Evolutionary conservation across 1,140 invertebrate genomes (phyloP), one percentile per base, ranked within the genome.

Genomic region (Drosophila sproati): DNA sequence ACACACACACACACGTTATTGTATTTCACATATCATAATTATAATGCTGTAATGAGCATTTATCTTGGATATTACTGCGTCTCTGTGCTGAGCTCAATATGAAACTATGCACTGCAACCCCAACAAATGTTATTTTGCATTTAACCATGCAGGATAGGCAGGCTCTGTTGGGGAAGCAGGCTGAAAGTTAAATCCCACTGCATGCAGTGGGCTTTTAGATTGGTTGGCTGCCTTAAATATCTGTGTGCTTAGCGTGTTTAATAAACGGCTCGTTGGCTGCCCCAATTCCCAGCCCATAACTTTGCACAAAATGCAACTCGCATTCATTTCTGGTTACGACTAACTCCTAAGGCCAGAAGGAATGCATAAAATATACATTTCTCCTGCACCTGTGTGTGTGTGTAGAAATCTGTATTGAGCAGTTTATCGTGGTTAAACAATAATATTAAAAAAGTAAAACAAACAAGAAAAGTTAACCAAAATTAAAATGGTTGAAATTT

Each of bases 11-110:
- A 10, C 35, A 55, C 35, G 43, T 5, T 8, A 37, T 50, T 37
- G 34, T 34, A 41, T 60, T 61, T 63, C 47, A 63, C 64, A 77
- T 74, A 70, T 77, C 64, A 63, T 80, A 77, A 77, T 83, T 82
- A 73, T 82, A 66, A 62, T 28, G 48, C 61, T 43, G 35, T 83
- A 82, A 83, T 79, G 62, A 72, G 80, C 80, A 82, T 82, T 81
- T 81, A 82, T 72, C 74, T 77, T 41, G 68, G 54, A 80, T 73
- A 82, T 70, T 77, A 56, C 50, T 64, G 47, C 54, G 67, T 73
- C 51, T 48, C 41, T 71, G 50, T 66, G 63, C 62, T 43, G 39
- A n/a, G 43, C 60, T 73, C 48, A 64, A 62, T 32, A 61, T 43
- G 64, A 68, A 63, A 59, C 64, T 50, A 79, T 69, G 63, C 39